Evolutionary conservation across 2,888 invertebrate genomes (phyloP), one percentile per base, ranked within the genome.

Genomic region (Orgyia antiqua): DNA sequence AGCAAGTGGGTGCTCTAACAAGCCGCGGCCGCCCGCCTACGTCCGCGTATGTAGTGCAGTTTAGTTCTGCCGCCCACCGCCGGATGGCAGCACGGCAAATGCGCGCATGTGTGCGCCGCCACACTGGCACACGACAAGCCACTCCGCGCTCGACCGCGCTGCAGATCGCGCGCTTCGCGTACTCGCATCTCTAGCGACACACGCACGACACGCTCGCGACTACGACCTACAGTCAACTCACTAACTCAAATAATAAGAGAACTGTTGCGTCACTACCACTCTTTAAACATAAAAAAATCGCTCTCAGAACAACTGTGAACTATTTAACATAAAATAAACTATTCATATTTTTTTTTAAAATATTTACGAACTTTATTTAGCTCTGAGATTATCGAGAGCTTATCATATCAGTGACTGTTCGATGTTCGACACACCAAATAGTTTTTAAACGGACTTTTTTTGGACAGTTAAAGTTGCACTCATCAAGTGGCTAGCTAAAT

Each of bases 71-170:
- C 71, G 62, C 80, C 76, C 78, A 75, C 53, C 74, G 61, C 74
- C 70, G 77, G 82, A 84, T 82, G 82, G 57, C 54, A 32, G 39
- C 38, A 25, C 18, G 21, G 35, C 31, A 36, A 40, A 50, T 70
- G 71, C 76, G 74, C 76, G 79, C 76, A 66, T 75, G 78, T 76
- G 79, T 75, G 77, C 71, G 71, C 70, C 65, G 60, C 54, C 68
- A 66, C 72, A 68, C 72, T 56, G 66, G 68, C 65, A 62, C 61
- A 68, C 65, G 75, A 70, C 68, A 68, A 70, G 62, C 70, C 83
- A 82, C 80, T 83, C 86, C 83, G 82, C 84, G 82, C 80, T 73
- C 76, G 75, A 76, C 83, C 74, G 78, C 86, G 87, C 75, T 63
- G 74, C 69, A 56, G 74, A 77, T 42, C 68, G 79, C 79, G 78